A percentile compares a stretch with the other conserved stretches of the same genome.
phyloP scores from a whole-genome alignment of 2,113 vertebrate genomes.

The Pollachius pollachius region DNA sequence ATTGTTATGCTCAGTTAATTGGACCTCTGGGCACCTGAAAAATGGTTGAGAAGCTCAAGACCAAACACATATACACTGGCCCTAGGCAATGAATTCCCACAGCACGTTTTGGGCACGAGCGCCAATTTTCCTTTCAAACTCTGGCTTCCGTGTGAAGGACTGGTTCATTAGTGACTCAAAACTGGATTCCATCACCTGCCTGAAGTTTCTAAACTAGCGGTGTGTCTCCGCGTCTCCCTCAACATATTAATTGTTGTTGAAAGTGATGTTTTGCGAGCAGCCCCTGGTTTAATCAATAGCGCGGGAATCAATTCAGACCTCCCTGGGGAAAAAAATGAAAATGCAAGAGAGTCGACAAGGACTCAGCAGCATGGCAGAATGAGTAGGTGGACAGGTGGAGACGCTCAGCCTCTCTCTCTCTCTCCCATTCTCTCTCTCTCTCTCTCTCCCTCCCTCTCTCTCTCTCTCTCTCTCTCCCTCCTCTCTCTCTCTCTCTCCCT shows the following conservation, averaged over 20 bases:
- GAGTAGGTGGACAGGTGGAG: conserved; percentile 25
- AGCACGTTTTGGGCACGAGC: conserved; percentile 17
- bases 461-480: too few species aligned
- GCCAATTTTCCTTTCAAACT: conserved; percentile 45
- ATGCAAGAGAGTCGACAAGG: conserved; percentile 44
- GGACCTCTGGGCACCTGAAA: conserved; percentile 61
- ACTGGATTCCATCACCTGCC: conserved; percentile 50
- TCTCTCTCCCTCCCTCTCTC: too few species aligned
- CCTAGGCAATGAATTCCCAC: conserved; percentile 55
- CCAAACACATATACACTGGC: conserved; percentile 71
- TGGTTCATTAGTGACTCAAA: conserved; percentile 66
- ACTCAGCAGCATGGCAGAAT: conserved; percentile 36
- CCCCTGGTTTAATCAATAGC: conserved; percentile 65
- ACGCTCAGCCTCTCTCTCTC: neutral
- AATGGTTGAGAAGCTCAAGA: conserved; percentile 61
- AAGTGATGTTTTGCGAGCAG: conserved; percentile 69
- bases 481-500: too few species aligned
- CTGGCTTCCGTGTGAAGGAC: conserved; percentile 47
- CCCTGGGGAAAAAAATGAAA: conserved; percentile 38
- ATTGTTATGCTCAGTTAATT: conserved; percentile 69
- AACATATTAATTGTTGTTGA: conserved; percentile 68
- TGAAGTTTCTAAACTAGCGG: conserved; percentile 55
- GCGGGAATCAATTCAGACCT: conserved; percentile 59
- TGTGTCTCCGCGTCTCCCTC: conserved; percentile 50
- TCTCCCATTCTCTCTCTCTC: too few species aligned